These are phyloP conservation scores for Leptodactylus fuscus DNA, from an alignment of 2,113 vertebrate species.

Conservation along the genomic window DNA sequence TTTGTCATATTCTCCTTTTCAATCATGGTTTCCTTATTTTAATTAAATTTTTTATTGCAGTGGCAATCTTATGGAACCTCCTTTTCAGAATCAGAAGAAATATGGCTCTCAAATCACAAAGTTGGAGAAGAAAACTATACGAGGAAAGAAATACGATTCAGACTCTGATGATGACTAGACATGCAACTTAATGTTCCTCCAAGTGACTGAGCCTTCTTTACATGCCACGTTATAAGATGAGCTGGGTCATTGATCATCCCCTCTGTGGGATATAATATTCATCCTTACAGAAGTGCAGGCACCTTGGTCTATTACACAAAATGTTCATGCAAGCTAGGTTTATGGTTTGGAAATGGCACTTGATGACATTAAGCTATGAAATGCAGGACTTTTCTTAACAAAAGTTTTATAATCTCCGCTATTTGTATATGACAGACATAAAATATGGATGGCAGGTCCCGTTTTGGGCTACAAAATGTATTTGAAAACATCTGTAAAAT, in stretches of 20 bases:
- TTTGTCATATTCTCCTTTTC: too few species aligned
- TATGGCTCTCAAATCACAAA: slow-evolving; percentile 87
- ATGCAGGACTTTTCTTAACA: not conserved
- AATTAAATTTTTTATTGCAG: slow-evolving; percentile 70
- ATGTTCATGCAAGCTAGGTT: not conserved
- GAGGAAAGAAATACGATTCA: slow-evolving; percentile 89
- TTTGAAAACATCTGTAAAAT: not conserved
- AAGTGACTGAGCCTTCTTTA: slow-evolving; percentile 58
- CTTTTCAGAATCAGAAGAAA: slow-evolving; percentile 83
- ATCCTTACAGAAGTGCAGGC: not conserved
- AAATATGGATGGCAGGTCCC: not conserved
- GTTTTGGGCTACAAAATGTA: not conserved
- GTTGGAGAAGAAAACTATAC: slow-evolving; percentile 94
- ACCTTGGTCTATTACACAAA: not conserved
- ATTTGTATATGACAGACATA: not conserved
- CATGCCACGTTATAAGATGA: not conserved
- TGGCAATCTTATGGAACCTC: slow-evolving; percentile 92
- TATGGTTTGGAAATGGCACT: not conserved
- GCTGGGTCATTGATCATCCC: not conserved
- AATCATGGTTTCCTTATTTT: slow-evolving; percentile 51
- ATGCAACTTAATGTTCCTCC: slow-evolving; percentile 68
- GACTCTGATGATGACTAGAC: slow-evolving; percentile 93
- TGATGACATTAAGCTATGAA: not conserved
- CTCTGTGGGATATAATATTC: not conserved
- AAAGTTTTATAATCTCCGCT: not conserved